These are phyloP conservation scores for Dioctria linearis DNA, from an alignment of 2,888 invertebrate genomes.

Conservation along the genomic window DNA sequence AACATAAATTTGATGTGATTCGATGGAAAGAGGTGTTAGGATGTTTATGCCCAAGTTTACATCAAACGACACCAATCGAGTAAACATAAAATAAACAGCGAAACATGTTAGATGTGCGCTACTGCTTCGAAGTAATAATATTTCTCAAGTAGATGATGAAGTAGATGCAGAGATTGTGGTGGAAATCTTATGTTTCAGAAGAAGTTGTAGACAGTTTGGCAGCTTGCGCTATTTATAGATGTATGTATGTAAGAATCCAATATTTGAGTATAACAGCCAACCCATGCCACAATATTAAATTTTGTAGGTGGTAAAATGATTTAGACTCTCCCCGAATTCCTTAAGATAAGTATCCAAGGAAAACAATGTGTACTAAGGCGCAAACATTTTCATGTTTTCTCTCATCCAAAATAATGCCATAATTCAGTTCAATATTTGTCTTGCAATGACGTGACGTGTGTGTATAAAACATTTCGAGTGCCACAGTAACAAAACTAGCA, in stretches of 20 bases:
- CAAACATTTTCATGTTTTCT: background rate
- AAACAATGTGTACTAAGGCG: background rate
- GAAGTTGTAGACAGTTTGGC: background rate
- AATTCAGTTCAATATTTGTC: background rate
- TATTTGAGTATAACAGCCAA: background rate
- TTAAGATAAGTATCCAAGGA: too few species aligned
- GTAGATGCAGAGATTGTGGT: background rate
- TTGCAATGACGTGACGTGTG: background rate
- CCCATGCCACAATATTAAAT: background rate
- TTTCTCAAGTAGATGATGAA: background rate
- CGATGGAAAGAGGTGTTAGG: background rate
- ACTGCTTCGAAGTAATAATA: background rate
- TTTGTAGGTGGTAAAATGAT: background rate
- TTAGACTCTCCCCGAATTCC: background rate
- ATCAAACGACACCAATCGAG: background rate
- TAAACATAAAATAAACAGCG: conserved; percentile 20
- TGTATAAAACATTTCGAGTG: background rate
- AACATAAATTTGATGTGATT: conserved; percentile 13
- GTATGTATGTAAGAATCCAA: background rate
- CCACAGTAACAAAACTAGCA: background rate
- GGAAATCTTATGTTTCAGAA: background rate
- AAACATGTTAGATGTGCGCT: background rate
- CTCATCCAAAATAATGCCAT: background rate
- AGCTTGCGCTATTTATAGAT: background rate
- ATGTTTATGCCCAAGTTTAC: conserved; percentile 15